A percentile compares a stretch with the other conserved stretches of the same genome.
phyloP scores from a whole-genome alignment of 2,113 vertebrate species.

The Ammospiza caudacuta region DNA sequence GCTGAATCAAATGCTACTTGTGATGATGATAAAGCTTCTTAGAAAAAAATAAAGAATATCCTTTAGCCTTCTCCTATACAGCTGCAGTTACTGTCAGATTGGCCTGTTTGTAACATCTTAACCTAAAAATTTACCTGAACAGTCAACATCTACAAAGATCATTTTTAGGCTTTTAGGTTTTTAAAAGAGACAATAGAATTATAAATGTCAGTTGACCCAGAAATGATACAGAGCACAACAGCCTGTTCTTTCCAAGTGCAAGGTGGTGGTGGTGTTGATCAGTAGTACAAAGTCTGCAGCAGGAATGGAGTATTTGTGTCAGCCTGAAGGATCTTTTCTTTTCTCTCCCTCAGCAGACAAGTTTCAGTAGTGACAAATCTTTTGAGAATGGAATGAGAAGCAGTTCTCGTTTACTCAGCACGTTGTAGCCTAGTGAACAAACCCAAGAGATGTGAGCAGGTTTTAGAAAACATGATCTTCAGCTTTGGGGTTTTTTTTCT shows the following conservation, averaged over 20 bases:
- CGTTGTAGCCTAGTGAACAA: fast-evolving
- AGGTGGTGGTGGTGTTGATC: not conserved
- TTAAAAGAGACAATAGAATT: not conserved
- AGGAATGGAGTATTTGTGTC: not conserved
- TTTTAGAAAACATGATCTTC: not conserved
- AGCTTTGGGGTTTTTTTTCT: not conserved
- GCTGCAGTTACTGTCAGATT: not conserved
- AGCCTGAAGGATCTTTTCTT: not conserved
- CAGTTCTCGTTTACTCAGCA: not conserved
- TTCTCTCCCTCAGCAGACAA: not conserved
- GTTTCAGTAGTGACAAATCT: not conserved
- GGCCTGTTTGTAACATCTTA: not conserved
- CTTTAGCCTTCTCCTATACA: not conserved
- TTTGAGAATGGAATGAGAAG: not conserved
- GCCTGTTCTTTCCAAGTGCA: not conserved
- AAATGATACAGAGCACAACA: not conserved
- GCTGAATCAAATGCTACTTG: not conserved
- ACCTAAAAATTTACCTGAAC: not conserved
- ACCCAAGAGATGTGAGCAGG: not conserved
- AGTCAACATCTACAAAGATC: not conserved
- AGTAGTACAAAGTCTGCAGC: not conserved
- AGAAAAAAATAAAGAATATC: not conserved
- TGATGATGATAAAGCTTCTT: not conserved
- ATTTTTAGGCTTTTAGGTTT: not conserved
- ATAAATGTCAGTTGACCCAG: not conserved